phyloP scores from a whole-genome alignment of 2,113 vertebrate genomes.

The Martes martes region DNA sequence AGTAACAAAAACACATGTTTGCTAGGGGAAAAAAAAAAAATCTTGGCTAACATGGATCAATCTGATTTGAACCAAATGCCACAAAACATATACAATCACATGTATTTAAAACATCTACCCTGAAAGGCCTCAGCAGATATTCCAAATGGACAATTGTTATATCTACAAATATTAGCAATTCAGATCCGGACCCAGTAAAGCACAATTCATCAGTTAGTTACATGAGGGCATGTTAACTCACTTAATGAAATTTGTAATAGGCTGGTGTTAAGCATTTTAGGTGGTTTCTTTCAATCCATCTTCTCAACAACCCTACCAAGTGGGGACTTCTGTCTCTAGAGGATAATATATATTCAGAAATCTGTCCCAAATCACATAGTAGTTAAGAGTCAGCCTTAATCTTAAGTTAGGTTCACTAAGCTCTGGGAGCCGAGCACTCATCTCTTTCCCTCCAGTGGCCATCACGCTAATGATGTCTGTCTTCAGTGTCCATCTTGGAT shows the following conservation, averaged over 20 bases:
- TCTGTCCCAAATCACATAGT: background rate
- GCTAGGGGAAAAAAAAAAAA: background rate
- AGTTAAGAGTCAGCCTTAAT: background rate
- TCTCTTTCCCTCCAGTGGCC: fast-evolving
- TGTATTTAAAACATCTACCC: background rate
- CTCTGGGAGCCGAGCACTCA: background rate
- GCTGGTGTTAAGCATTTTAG: background rate
- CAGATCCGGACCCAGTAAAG: background rate
- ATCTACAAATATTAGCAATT: conserved; percentile 4
- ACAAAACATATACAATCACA: background rate
- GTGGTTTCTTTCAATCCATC: background rate
- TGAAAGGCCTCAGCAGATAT: background rate
- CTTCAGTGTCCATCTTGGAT: background rate
- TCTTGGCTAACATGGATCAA: background rate
- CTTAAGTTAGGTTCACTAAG: background rate
- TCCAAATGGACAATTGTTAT: background rate
- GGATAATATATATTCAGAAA: background rate
- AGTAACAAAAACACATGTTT: background rate
- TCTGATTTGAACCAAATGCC: conserved; percentile 20
- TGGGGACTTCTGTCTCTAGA: background rate
- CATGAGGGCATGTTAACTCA: background rate
- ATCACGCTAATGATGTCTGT: background rate
- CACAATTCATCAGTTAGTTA: background rate
- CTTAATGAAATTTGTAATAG: background rate
- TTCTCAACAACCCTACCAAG: background rate